Percentiles rank a stretch among this genome's conserved stretches.
Conservation (phyloP, 2,888 invertebrate genomes). For the Gymnoscelis rufifasciata region DNA sequence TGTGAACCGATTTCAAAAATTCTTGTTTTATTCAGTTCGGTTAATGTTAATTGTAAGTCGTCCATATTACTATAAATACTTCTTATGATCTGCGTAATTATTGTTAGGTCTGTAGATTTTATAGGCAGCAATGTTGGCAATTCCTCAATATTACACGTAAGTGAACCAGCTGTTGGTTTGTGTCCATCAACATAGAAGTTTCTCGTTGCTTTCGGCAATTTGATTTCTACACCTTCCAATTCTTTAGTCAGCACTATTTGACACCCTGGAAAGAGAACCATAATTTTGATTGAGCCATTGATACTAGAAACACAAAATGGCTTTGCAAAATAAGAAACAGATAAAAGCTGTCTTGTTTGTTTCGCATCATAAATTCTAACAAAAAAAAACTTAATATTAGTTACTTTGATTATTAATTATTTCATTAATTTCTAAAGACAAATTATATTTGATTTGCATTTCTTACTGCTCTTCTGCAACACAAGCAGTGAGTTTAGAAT, state of each 20-base stretch:
- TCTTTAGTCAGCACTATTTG: conserved; percentile 94
- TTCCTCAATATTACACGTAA: neutral
- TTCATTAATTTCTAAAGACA: too few species aligned
- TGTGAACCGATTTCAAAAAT: too few species aligned
- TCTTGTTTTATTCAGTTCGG: conserved; percentile 6
- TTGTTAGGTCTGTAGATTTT: neutral
- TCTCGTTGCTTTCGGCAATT: conserved; percentile 91
- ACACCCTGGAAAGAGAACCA: conserved; percentile 87
- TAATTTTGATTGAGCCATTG: too few species aligned
- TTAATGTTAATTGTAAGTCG: conserved; percentile 12
- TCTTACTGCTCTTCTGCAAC: too few species aligned
- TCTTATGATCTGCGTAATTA: conserved; percentile 9
- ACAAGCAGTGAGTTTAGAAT: too few species aligned
- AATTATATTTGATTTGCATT: too few species aligned
- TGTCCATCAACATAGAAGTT: conserved; percentile 99
- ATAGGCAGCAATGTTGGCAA: neutral
- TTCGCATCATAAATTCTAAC: too few species aligned
- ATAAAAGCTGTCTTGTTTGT: too few species aligned
- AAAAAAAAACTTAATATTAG: too few species aligned
- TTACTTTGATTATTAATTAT: too few species aligned
- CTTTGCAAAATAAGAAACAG: too few species aligned
- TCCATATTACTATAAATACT: conserved; percentile 6
- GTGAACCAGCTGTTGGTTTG: conserved; percentile 78
- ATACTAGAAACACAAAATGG: too few species aligned
- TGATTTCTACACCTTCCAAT: conserved; percentile 89